Base-by-base conservation (phyloP, 2,888 invertebrate species). In the Achlya flavicornis region DNA sequence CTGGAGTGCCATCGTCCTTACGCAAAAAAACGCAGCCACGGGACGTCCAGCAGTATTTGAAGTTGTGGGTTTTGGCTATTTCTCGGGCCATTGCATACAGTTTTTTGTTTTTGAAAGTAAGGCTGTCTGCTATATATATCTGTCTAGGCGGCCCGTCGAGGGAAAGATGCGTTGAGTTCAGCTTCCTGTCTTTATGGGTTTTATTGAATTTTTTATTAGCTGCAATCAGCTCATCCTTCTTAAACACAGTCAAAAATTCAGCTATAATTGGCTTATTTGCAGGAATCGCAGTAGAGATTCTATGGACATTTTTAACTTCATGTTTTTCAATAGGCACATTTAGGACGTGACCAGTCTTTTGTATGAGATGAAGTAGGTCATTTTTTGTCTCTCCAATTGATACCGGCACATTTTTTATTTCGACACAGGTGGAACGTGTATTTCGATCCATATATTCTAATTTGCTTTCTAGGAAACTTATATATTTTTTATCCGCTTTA, bases 361-460 rank as follows among this genome's bases (percentile, higher is more conserved):
- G 41, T 10, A 43, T 10, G 10, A 43, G 10, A 10, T 43, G 41
- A 43, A 43, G 41, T 10, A 10, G 41, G 41, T 43, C 41, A 43
- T 3, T 4, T 43, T 43, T 43, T 43, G 41, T 43, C 41, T 43
- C 57, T 53, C 16, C 12, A 10, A 10, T 10, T 19, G 19, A 38
- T 64, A 7, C 59, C 66, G 59, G n/a, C 66, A 11, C 66, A 68
- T 60, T 58, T 61, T 57, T 14, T 43, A 43, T 43, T 43, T 43
- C 41, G 11, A 43, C 11, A 43, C 41, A 43, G 12, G 41, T 43
- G 10, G 41, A 43, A 43, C 41, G 41, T 43, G 41, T 6, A 61
- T 2, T 57, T 48, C 48, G 10, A 57, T 63, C 8, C 60, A 53
- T 8, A 63, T 69, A 12, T 43, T 58, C 66, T 66, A 65, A 32